These are phyloP conservation scores for Megalopta genalis DNA, from an alignment of 1,140 invertebrate genomes.

Conservation along the genomic window DNA sequence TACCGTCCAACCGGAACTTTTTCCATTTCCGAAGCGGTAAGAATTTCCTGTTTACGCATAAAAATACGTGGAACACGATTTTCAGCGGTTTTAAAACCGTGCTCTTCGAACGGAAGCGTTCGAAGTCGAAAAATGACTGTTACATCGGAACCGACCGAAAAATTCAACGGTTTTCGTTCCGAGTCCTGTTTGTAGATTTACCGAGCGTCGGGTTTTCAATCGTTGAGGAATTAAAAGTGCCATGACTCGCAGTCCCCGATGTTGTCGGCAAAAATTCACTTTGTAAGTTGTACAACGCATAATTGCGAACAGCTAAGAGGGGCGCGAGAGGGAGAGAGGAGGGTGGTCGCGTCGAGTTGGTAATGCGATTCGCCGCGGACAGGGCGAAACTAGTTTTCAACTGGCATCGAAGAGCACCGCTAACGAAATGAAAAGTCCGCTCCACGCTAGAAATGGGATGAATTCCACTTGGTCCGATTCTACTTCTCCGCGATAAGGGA, in stretches of 20 bases:
- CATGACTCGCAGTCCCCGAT: no score
- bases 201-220: background rate
- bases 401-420: constrained; percentile 5
- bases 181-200: background rate
- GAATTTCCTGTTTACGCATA: no score
- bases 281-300: background rate
- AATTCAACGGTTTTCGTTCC: no score
- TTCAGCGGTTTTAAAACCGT: no score
- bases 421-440: constrained; percentile 10
- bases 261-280: background rate
- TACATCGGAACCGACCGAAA: no score
- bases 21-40: no score
- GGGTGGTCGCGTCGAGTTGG: constrained; percentile 12
- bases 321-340: no score
- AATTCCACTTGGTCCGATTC: background rate
- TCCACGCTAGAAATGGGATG: background rate
- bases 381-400: constrained; percentile 5
- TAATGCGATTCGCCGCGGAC: constrained; percentile 16
- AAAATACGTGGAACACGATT: no score
- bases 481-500: background rate
- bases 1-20: no score
- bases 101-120: no score
- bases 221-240: background rate
- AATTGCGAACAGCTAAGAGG: background rate
- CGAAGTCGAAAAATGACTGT: no score